Conservation (phyloP, 2,888 invertebrate genomes). For the Lasius platythorax region DNA sequence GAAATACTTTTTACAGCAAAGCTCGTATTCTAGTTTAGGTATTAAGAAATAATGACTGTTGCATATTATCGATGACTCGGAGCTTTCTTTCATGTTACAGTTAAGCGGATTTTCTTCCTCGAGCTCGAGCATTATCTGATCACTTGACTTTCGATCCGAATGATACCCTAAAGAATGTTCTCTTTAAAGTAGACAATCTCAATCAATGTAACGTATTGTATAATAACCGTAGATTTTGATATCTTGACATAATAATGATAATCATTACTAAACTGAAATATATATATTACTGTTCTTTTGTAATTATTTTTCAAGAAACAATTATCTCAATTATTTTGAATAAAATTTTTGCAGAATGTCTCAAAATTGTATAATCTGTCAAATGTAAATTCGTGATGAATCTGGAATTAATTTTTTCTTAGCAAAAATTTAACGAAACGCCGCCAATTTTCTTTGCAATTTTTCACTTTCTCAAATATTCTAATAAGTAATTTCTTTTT, state of each 20-base stretch:
- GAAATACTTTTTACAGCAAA: background rate
- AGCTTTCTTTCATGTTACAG: background rate
- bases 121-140: background rate
- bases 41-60: background rate
- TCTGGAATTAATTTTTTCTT: background rate
- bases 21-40: background rate
- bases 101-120: conserved; percentile 7
- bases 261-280: background rate
- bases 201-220: background rate
- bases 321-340: background rate
- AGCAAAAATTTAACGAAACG: background rate
- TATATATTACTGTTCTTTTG: background rate
- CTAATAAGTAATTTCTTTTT: background rate
- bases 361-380: background rate
- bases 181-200: background rate
- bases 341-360: background rate
- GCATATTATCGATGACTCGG: background rate
- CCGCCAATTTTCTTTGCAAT: background rate
- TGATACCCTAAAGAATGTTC: conserved; percentile 10
- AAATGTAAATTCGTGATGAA: background rate
- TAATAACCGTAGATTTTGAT: background rate
- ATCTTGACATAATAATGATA: background rate
- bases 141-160: background rate
- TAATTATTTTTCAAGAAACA: background rate
- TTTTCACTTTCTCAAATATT: background rate